Base-by-base conservation (phyloP, 2,797 vertebrate genomes). In the Hozukius guyotensis region DNA sequence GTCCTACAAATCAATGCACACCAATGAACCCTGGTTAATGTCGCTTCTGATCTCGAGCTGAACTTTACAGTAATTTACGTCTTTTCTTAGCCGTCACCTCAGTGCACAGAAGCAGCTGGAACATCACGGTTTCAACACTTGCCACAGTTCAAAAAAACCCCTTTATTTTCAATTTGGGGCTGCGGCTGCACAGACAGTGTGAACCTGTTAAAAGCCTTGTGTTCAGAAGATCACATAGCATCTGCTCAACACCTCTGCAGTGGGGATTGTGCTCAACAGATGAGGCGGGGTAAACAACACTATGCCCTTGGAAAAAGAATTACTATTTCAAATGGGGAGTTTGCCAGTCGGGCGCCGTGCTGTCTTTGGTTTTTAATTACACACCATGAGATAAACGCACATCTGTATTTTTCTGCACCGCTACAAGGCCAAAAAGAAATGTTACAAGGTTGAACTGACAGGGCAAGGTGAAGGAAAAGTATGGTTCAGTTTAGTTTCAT, bases 291-390 rank as follows among this genome's bases (percentile, higher is more conserved):
- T 84, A 91, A 91, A 91, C 81, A 87, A 74, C 64, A 52, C 72
- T 8, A 31, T 25, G 83, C 89, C 90, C 91, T 92, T 93, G 89
- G 74, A 86, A 81, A 25, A 86, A 81, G 52, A 89, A 87, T 89
- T 74, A 78, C 85, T 81, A 65, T 88, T 92, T 87, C 83, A 86
- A 53, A 57, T 55, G 72, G 78, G 65, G 65, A 49, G 52, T 80
- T 91, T 88, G 73, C 73, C 76, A 82, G 78, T 73, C 66, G 52
- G 78, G 81, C 46, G 6, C 70, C 78, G 70, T 59, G 76, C 82
- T 84, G 88, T 72, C 84, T 90, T 84, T 85, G 75, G 75, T 81
- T 92, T 92, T 93, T 90, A 94, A 92, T 93, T 91, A 89, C 76
- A 83, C 78, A 69, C 72, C 24, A 12, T 56, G 80, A 84, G 80